These are phyloP conservation scores for Melanaphis sacchari DNA, from an alignment of 1,140 invertebrate species.

Conservation along the genomic window DNA sequence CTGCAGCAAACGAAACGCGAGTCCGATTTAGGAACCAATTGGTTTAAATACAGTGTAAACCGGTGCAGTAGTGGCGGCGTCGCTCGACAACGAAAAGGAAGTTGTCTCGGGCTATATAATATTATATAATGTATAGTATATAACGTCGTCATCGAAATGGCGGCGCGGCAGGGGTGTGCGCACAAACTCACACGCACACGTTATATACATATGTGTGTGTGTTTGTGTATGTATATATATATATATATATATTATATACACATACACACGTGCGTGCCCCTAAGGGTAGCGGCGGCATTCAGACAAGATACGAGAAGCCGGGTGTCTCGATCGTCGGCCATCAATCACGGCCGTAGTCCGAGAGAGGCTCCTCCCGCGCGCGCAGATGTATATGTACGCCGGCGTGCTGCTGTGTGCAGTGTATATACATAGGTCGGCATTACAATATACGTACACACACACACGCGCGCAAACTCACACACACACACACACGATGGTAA, in stretches of 20 bases:
- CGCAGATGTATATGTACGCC: background rate
- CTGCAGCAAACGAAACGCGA: too few species aligned
- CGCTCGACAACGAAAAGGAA: conserved; percentile 52
- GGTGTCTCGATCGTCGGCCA: conserved; percentile 40
- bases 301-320: conserved; percentile 55
- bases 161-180: background rate
- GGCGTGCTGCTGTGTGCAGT: background rate
- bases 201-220: too few species aligned
- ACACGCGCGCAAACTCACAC: background rate
- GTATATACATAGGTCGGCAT: background rate
- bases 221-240: background rate
- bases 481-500: background rate
- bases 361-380: conserved; percentile 54
- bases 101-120: conserved; percentile 19
- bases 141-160: background rate
- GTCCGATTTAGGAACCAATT: conserved; percentile 54
- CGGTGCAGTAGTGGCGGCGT: background rate
- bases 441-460: background rate
- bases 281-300: conserved; percentile 48
- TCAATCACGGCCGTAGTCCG: conserved; percentile 51
- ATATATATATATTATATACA: background rate
- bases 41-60: background rate
- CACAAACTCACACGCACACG: background rate
- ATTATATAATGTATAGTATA: background rate
- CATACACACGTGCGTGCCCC: background rate